Base-by-base conservation (phyloP, 1,140 invertebrate genomes). In the Cydia fagiglandana region DNA sequence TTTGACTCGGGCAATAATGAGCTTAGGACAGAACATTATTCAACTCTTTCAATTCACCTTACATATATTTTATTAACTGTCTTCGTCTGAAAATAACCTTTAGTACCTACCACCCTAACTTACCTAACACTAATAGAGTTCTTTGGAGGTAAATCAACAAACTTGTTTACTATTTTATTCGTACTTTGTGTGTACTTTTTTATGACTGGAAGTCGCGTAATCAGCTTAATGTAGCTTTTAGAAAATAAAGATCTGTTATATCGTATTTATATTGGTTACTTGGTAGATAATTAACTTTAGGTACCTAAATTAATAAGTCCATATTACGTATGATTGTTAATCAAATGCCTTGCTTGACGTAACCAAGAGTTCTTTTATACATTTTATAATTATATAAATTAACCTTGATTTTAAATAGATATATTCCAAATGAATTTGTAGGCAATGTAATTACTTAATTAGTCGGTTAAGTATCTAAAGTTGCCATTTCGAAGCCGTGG, bases 381-480 rank as follows among this genome's bases (percentile, higher is more conserved):
- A 53, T 53, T 73, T 53, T 73, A 28, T 53, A 47, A 73, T 47
- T 73, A 15, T 20, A 30, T 38, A 13, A 50, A 73, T 30, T 13
- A 73, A 47, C 17, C 20, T 50, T 73, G 28, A 45, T 41, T 50
- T 73, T 53, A 50, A 13, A 17, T 38, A 75, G 15, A 75, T 56
- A 28, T 75, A 75, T 64, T 75, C n/a, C 53, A 38, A 30, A 75
- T 75, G n/a, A 38, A 28, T n/a, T 56, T 34, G 47, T 47, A 61
- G 73, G 45, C 30, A 38, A 74, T 74, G n/a, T 74, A 34, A 61
- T 74, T 74, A 74, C 10, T 74, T 74, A 34, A 61, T 74, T 74
- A 74, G 17, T 74, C 15, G 64, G 2, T 66, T 75, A 66, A 75
- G 30, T 38, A 28, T 74, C 34, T 74, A n/a, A 61, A 61, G 56